Evolutionary conservation across 2,113 vertebrate genomes (phyloP), one percentile per base, ranked within the genome.

Genomic region (Astur gentilis): DNA sequence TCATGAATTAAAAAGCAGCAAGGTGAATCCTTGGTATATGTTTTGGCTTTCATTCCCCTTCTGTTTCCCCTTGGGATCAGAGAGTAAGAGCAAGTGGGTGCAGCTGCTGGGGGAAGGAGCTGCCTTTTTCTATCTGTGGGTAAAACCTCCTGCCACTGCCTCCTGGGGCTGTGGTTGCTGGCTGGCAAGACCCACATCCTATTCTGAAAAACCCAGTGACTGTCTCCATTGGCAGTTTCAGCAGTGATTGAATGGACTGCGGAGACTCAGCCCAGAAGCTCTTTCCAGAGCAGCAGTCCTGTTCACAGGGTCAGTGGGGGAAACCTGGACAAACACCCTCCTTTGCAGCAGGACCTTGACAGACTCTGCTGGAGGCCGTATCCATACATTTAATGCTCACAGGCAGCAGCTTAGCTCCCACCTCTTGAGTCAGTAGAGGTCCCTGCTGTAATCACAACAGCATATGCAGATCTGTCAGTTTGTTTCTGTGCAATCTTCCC

Each of bases 1-100:
- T 91, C 61, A n/a, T 85, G 87, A 91, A 91, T 95, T 91, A 86
- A 93, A 90, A 95, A 90, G 52, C 83, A 92, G 44, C 65, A 82
- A 65, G 36, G 77, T 87, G 83, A 87, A 87, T 82, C 72, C 65
- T 87, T 42, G 36, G 38, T 78, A 50, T 79, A 52, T 81, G n/a
- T 55, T 93, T 71, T 73, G 29, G 55, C 71, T 89, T 95, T 93
- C 40, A 49, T 92, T 87, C 40, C 27, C 20, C 44, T 34, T 87
- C 72, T 64, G 10, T 76, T 91, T 92, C 47, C 66, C 62, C 36
- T 78, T 89, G 66, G 54, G 40, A 80, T 84, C 23, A 57, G 21
- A n/a, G 70, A 66, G 12, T 60, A 55, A 83, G 44, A 87, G 45
- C 36, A 25, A 85, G 21, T 36, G 61, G 55, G 65, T 78, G 47